A percentile compares a stretch with the other conserved stretches of the same genome.
Evolutionary conservation across 2,888 invertebrate species (phyloP).

Genomic region (Ormyrus thymus): DNA sequence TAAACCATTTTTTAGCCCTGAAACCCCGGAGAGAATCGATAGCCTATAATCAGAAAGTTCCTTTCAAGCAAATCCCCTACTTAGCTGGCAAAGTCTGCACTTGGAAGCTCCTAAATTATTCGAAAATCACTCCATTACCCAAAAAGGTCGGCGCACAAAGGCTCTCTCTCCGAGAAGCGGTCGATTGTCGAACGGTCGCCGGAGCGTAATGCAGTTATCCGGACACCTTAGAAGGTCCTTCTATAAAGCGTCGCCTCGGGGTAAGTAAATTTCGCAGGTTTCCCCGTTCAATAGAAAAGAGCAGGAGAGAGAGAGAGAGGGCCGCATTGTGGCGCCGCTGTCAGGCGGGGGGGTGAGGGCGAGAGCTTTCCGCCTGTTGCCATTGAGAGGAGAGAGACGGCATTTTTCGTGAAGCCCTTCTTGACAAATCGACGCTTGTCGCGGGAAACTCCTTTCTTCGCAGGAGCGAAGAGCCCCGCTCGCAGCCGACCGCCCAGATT

Average conservation of each 20-base stretch:
- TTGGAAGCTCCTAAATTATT: too few species aligned
- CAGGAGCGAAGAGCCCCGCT: conserved; percentile 36
- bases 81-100: too few species aligned
- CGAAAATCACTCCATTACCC: neutral
- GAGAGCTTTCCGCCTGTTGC: conserved; percentile 72
- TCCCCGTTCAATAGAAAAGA: conserved; percentile 56
- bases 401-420: conserved; percentile 68
- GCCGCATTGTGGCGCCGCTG: conserved; percentile 64
- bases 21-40: neutral
- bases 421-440: conserved; percentile 74
- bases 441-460: conserved; percentile 69
- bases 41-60: too few species aligned
- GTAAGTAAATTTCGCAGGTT: conserved; percentile 73
- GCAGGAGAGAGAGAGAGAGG: conserved; percentile 58
- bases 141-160: neutral
- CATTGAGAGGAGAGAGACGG: conserved; percentile 65
- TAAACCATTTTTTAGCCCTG: too few species aligned
- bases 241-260: conserved; percentile 58
- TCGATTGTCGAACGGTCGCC: conserved; percentile 32
- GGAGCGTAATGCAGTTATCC: conserved; percentile 68
- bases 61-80: too few species aligned
- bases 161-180: too few species aligned
- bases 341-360: conserved; percentile 64
- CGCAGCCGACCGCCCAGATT: conserved; percentile 63
- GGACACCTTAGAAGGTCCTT: conserved; percentile 64